Conservation (phyloP, 2,888 invertebrate genomes). For the Troides oblongomaculatus region DNA sequence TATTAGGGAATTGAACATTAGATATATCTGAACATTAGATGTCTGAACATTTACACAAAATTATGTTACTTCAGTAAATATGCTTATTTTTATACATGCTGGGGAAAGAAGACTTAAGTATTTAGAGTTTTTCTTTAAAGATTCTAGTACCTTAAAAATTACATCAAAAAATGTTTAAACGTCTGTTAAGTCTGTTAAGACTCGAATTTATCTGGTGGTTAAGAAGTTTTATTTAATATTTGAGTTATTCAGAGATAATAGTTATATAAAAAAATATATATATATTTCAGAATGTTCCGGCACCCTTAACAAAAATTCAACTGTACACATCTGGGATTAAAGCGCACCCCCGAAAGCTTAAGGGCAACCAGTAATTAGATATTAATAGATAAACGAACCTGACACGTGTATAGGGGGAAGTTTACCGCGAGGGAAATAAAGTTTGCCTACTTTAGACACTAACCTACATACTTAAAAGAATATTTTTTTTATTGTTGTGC, state of each 20-base stretch:
- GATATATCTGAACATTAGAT: neutral
- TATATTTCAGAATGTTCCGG: neutral
- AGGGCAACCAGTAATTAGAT: constrained; percentile 57
- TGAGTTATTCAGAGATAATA: neutral
- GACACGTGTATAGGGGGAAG: constrained; percentile 42
- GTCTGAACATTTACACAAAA: neutral
- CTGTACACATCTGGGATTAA: constrained; percentile 41
- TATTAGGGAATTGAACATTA: constrained; percentile 28
- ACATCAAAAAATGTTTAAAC: too few relatives aligned
- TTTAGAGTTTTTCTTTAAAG: too few relatives aligned
- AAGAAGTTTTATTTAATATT: too few relatives aligned
- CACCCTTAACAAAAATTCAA: constrained; percentile 30
- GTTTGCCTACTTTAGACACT: constrained; percentile 32
- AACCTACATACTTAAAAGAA: constrained; percentile 25
- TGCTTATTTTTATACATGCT: neutral
- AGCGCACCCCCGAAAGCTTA: constrained; percentile 35
- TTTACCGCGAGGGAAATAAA: constrained; percentile 32
- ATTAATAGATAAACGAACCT: constrained; percentile 57
- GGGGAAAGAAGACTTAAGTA: neutral
- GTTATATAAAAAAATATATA: neutral
- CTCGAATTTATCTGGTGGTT: too few relatives aligned
- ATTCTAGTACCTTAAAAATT: too few relatives aligned
- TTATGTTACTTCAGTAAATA: neutral
- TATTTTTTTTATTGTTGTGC: neutral
- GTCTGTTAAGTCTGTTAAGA: too few relatives aligned